A percentile compares a stretch with the other conserved stretches of the same genome.
Evolutionary conservation across 2,113 vertebrate genomes (phyloP).

Genomic region (Dasypus novemcinctus): DNA sequence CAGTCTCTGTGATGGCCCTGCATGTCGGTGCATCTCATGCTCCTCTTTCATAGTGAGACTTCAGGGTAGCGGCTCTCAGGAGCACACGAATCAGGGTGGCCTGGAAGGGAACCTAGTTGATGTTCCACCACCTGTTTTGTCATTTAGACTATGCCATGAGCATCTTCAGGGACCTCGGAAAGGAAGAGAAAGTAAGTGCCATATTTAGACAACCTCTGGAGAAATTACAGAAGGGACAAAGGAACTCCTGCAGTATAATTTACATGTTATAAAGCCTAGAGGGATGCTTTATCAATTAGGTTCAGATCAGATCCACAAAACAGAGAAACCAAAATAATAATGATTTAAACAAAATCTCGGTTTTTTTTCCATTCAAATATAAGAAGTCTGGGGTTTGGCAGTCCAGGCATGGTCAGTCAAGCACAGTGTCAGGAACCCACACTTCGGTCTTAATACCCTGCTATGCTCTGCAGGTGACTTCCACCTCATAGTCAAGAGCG

Average conservation of each 20-base stretch:
- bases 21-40: background rate
- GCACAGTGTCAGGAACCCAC: background rate
- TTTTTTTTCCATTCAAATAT: background rate
- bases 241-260: background rate
- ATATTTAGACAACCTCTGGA: background rate
- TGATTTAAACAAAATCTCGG: constrained; percentile 20
- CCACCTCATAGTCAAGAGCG: background rate
- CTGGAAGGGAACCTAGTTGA: background rate
- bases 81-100: background rate
- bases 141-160: background rate
- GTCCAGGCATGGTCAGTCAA: background rate
- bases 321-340: background rate
- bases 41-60: background rate
- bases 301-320: background rate
- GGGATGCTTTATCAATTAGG: background rate
- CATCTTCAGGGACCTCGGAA: background rate
- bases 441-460: background rate
- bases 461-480: background rate
- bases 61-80: background rate
- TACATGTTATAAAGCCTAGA: background rate
- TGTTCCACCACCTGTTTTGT: background rate
- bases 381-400: background rate
- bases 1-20: background rate
- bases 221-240: background rate
- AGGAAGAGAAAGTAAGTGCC: background rate